These are phyloP conservation scores for Buceros bicornis DNA, from an alignment of 2,797 vertebrate species.

Conservation along the genomic window DNA sequence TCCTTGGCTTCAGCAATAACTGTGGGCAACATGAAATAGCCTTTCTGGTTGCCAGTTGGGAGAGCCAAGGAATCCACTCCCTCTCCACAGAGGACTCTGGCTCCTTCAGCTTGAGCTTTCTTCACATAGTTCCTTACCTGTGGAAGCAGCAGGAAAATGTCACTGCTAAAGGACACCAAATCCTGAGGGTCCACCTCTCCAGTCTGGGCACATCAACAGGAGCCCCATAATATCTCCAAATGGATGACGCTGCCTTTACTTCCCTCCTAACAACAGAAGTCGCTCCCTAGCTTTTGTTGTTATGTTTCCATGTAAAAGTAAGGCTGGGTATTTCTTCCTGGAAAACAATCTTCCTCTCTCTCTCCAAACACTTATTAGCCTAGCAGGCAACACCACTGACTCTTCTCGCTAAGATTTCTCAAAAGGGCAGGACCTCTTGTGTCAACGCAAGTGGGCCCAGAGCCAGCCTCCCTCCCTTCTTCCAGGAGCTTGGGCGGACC, in stretches of 20 bases:
- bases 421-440: background rate
- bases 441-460: background rate
- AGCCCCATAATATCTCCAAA: background rate
- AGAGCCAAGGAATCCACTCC: constrained; percentile 87
- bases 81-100: constrained; percentile 90
- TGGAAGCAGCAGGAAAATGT: background rate
- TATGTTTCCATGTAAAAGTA: background rate
- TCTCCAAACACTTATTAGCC: background rate
- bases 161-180: constrained; percentile 2
- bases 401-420: background rate
- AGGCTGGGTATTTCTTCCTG: background rate
- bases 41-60: constrained; percentile 81
- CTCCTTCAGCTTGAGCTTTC: constrained; percentile 89
- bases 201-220: background rate
- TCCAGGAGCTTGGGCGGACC: background rate
- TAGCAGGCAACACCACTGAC: background rate
- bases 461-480: background rate
- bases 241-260: background rate
- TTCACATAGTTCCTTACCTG: constrained; percentile 91
- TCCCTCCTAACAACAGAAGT: background rate
- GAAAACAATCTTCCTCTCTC: background rate
- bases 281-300: background rate
- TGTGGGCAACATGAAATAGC: constrained; percentile 94
- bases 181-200: background rate
- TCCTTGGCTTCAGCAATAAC: constrained; percentile 88